Base-by-base conservation (phyloP, 2,113 vertebrate species). In the Melanerpes aurifrons region DNA sequence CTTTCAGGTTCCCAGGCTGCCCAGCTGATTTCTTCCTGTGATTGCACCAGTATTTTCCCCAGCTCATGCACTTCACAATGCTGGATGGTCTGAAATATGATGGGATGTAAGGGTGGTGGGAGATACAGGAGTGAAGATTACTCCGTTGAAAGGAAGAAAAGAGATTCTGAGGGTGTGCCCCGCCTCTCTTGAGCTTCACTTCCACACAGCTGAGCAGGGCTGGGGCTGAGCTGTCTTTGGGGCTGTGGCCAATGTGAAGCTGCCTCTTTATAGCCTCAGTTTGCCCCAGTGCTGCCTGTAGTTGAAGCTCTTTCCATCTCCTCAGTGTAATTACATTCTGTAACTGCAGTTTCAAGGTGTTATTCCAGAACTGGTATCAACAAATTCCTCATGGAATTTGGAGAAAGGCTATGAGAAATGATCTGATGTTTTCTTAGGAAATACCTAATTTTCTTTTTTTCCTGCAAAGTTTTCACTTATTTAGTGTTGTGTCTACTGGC, bases 321-420 rank as follows among this genome's bases (percentile, higher is more conserved):
- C 32, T 74, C 1, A 5, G 3, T 75, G 28, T 48, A 17, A 15
- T 6, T 28, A 4, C 0, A 2, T 47, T 8, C 17, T 37, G 0
- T 57, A 10, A 15, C 12, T 40, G 7, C 6, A 19, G 9, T 32
- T 9, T 70, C 3, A 11, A 47, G 32, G 25, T 72, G 35, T 32
- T 9, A 29, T 29, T 21, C 7, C 6, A 35, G 43, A 20, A 17
- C 9, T 45, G 17, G 5, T 50, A 10, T 43, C 6, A 24, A 43
- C 6, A 35, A 71, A 5, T 61, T 89, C 18, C 14, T 32, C 5
- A 9, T 81, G 48, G 32, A 25, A 17, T 64, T 31, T 54, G 31
- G 24, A 32, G 13, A 62, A 37, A 48, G 14, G 19, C 13, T 72
- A 31, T 4, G 48, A 57, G 9, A 87, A 94, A 63, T 14, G 1